Evolutionary conservation across 2,113 vertebrate species (phyloP).

Genomic region (Machaerirhynchus nigripectus): DNA sequence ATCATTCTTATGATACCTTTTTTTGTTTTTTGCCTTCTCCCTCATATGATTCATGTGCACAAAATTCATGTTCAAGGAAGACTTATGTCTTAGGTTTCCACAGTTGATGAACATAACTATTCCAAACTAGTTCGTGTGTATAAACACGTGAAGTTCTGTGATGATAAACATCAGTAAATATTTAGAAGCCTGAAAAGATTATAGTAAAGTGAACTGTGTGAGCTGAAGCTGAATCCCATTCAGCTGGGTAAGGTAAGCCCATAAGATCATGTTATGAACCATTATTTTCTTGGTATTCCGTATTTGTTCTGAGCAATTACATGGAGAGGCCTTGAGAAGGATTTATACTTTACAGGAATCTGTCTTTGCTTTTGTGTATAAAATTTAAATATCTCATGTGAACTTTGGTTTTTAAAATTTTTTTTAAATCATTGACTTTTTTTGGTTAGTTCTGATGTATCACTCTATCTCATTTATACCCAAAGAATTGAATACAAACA

Average conservation of each 20-base stretch:
- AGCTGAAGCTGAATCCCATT: not conserved
- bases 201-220: not conserved
- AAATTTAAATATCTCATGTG: not conserved
- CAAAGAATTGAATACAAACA: not conserved
- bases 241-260: not conserved
- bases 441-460: not conserved
- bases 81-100: not conserved
- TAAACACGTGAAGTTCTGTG: not conserved
- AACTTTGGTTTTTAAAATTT: not conserved
- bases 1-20: not conserved
- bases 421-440: not conserved
- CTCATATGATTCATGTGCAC: not conserved
- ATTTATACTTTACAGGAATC: not conserved
- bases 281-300: not conserved
- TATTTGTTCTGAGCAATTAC: not conserved
- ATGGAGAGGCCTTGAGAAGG: not conserved
- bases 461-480: not conserved
- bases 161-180: constrained; percentile 43
- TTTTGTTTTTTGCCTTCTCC: not conserved
- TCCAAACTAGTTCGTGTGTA: not conserved
- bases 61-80: not conserved
- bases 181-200: not conserved
- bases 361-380: not conserved
- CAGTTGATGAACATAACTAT: not conserved
- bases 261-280: not conserved